Conservation (phyloP, 2,113 vertebrate species). For the Willisornis vidua region DNA sequence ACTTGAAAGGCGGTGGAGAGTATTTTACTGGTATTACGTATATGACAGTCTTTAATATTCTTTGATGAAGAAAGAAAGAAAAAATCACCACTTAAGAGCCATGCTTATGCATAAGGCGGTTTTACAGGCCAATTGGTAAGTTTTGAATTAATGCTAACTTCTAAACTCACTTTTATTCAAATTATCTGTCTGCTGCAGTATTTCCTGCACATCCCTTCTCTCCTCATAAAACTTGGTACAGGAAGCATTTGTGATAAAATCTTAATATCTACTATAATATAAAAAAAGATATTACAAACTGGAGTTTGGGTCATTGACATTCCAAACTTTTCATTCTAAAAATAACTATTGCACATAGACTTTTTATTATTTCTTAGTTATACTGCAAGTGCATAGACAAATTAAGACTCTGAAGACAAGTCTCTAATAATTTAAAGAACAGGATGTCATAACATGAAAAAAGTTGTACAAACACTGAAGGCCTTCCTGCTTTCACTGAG, state of each 20-base stretch:
- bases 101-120: neutral
- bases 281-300: neutral
- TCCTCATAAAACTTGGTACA: neutral
- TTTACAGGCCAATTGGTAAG: neutral
- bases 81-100: neutral
- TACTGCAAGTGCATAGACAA: neutral
- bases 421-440: neutral
- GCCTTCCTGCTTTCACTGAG: neutral
- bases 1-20: neutral
- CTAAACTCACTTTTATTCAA: neutral
- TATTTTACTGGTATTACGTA: neutral
- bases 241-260: neutral
- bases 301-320: neutral
- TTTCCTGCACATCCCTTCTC: neutral
- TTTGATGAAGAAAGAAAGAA: neutral
- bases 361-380: neutral
- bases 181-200: neutral
- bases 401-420: neutral
- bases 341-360: too few species aligned
- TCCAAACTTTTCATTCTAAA: too few species aligned
- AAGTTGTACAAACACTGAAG: neutral
- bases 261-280: neutral
- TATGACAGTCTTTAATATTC: neutral
- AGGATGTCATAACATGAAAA: neutral
- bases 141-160: constrained; percentile 19